Base-by-base conservation (phyloP, 2,797 vertebrate species). In the Triplophysa yarkandensis region DNA sequence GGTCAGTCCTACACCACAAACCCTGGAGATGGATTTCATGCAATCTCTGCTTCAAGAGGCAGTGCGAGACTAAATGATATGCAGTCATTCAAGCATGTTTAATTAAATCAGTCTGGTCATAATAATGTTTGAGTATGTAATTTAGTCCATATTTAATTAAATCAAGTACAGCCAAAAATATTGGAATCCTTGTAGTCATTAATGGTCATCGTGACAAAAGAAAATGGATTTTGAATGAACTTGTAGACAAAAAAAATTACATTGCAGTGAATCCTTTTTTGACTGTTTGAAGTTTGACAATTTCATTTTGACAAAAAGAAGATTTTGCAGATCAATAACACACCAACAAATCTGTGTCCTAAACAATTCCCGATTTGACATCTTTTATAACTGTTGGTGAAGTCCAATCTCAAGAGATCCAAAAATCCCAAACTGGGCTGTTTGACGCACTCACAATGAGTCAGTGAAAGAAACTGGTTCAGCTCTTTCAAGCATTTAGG, bases 1-100 rank as follows among this genome's bases (percentile, higher is more conserved):
- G 97, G 97, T 99, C 94, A 97, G 95, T 97, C 67, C 83, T 76
- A 86, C 84, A 85, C 84, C 85, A 43, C 46, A 28, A 28, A 54
- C n/a, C 14, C 10, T 52, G 36, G 2, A 43, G 27, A 13, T 63
- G 14, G 1, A 14, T 34, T 46, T 48, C 9, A 50, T 6, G 11
- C 16, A 41, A 41, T 23, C n/a, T 17, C 36, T 14, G 21, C 39
- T 6, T 36, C 3, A 46, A 17, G 19, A 23, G 13, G 23, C 27
- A 55, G 34, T 41, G 17, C 19, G 10, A 19, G 57, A 71, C 14
- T 8, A 8, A 71, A 13, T 16, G 6, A n/a, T 41, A 9, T 55
- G 8, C 5, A 63, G 27, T 43, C 46, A 63, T n/a, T 21, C 60
- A 11, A 6, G 17, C 46, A 21, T 63, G 60, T 23, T 64, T 64